These are phyloP conservation scores for Physella acuta DNA, from an alignment of 1,140 invertebrate species.

Conservation along the genomic window DNA sequence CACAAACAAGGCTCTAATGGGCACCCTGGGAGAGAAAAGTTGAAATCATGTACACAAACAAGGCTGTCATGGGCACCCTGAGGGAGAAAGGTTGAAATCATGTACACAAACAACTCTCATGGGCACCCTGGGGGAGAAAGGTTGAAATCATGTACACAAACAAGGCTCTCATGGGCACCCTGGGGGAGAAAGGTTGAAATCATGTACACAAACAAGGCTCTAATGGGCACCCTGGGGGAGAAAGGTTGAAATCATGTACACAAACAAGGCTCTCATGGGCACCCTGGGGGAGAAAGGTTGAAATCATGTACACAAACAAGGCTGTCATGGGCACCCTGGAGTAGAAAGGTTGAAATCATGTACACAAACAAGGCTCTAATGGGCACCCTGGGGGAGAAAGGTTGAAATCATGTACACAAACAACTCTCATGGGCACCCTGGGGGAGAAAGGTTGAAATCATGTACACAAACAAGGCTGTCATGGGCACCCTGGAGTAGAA, in stretches of 20 bases:
- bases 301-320: background rate
- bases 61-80: too few relatives aligned
- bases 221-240: background rate
- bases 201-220: background rate
- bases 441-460: background rate
- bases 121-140: background rate
- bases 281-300: background rate
- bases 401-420: background rate
- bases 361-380: slow-evolving; percentile 15
- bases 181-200: background rate
- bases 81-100: background rate
- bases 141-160: background rate
- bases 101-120: background rate
- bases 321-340: background rate
- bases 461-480: background rate
- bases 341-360: background rate
- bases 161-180: slow-evolving; percentile 23
- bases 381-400: slow-evolving; percentile 11
- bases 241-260: background rate
- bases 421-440: background rate
- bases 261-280: too few relatives aligned
- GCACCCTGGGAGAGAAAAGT: background rate
- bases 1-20: background rate
- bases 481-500: too few relatives aligned
- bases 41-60: background rate